Evolutionary conservation across 2,797 vertebrate genomes (phyloP), one percentile per base, ranked within the genome.

Genomic region (Characodon lateralis): DNA sequence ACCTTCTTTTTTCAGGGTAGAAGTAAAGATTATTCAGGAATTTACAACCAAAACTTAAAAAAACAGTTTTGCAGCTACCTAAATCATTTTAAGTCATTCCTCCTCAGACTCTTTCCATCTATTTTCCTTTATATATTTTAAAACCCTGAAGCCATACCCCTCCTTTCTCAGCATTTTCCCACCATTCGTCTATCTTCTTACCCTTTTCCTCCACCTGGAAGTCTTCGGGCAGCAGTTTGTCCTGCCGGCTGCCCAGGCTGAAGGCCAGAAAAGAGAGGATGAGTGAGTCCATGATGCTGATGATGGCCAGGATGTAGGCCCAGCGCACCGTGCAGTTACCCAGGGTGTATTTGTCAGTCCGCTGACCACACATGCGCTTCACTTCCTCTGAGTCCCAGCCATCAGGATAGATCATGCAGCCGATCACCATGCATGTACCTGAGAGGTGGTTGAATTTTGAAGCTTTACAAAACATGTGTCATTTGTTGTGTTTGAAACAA

Each of bases 231-330:
- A 99, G 97, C 79, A 99, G 96, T 76, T 97, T 96, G 94, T 99
- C 98, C 91, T 99, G 98, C 26, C 98, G 91, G 91, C 95, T 99
- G 56, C 97, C 98, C 85, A 99, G 87, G 48, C 97, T 97, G 5
- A 99, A 99, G 46, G 97, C 98, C 89, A 99, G 89, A 93, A 99
- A 97, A 87, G 97, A 96, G 81, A 99, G 97, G 56, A 96, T 96
- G 88, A 99, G 95, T 0, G 98, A 97, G 2, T 99, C 98, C 14
- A 98, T 96, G 92, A 99, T 99, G 92, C 97, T 97, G 80, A 99
- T 98, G 93, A 99, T 98, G 91, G 98, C 98, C 85, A 99, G 95
- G 95, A 99, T 98, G 94, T 98, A 99, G 0, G 98, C 98, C 98
- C 98, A 99, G 93, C 98, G 98, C 90, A 99, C 97, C 0, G 97